These are phyloP conservation scores for Hippocampus comes DNA, from an alignment of 2,113 vertebrate genomes.

Conservation along the genomic window DNA sequence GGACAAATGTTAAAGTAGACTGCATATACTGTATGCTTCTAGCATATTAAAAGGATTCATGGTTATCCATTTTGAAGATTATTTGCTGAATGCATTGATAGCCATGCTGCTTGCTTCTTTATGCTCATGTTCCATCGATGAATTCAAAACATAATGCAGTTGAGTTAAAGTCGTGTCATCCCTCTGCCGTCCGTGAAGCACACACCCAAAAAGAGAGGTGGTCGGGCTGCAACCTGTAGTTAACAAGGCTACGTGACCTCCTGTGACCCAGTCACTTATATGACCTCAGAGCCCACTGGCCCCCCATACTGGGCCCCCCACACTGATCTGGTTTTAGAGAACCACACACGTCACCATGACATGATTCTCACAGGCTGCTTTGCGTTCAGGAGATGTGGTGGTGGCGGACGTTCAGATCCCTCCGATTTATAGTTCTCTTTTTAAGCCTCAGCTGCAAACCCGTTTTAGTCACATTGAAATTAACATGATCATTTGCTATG, in stretches of 20 bases:
- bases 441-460: neutral
- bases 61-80: neutral
- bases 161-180: neutral
- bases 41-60: neutral
- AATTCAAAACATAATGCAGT: neutral
- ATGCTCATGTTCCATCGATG: neutral
- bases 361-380: conserved; percentile 12
- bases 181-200: neutral
- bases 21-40: neutral
- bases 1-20: neutral
- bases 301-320: conserved; percentile 23
- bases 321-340: conserved; percentile 28
- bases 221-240: conserved; percentile 1
- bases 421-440: neutral
- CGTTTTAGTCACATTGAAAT: neutral
- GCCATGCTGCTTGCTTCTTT: conserved; percentile 21
- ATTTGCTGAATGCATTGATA: conserved; percentile 2
- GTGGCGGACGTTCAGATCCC: conserved; percentile 10
- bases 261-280: conserved; percentile 16
- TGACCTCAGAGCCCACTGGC: conserved; percentile 15
- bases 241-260: conserved; percentile 31
- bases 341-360: conserved; percentile 21
- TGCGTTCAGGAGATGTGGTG: neutral
- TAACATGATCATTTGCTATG: neutral
- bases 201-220: neutral